Evolutionary conservation across 2,113 vertebrate genomes (phyloP).

Genomic region (Cyprinodon brontotheroides): DNA sequence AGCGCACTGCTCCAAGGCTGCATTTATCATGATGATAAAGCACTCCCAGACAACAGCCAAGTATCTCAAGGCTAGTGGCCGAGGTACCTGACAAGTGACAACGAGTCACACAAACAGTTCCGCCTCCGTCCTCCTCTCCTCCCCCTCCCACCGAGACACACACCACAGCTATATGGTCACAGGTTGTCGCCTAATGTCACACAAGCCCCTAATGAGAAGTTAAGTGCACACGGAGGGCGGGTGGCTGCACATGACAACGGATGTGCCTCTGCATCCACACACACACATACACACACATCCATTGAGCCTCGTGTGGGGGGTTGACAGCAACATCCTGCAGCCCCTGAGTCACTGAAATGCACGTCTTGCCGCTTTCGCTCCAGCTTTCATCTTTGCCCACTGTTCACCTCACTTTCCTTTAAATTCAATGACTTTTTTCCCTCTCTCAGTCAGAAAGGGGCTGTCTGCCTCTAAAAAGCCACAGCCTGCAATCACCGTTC

Average conservation of each 20-base stretch:
- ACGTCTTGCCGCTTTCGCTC: conserved; percentile 49
- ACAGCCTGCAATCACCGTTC: conserved; percentile 38
- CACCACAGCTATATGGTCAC: conserved; percentile 42
- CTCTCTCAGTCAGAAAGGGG: conserved; percentile 51
- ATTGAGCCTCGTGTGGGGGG: conserved; percentile 3
- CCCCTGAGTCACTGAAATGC: conserved; percentile 44
- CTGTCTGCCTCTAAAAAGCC: conserved; percentile 39
- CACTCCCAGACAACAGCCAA: conserved; percentile 74
- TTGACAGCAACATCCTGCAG: conserved; percentile 44
- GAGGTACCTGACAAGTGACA: conserved; percentile 72
- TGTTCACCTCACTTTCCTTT: conserved; percentile 47
- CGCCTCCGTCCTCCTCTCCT: conserved; percentile 31
- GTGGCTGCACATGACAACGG: conserved; percentile 35
- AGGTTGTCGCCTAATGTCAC: conserved; percentile 64
- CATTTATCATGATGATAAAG: conserved; percentile 79
- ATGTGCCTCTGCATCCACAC: background rate
- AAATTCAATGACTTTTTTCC: conserved; percentile 43
- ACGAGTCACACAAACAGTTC: conserved; percentile 69
- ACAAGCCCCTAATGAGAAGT: conserved; percentile 66
- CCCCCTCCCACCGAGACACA: background rate
- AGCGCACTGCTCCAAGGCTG: conserved; percentile 76
- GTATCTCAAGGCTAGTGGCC: conserved; percentile 77
- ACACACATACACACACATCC: background rate
- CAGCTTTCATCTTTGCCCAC: conserved; percentile 61
- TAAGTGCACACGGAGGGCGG: conserved; percentile 45